Evolutionary conservation across 1,140 invertebrate species (phyloP), one percentile per base, ranked within the genome.

Genomic region (Aleiodes sp.): DNA sequence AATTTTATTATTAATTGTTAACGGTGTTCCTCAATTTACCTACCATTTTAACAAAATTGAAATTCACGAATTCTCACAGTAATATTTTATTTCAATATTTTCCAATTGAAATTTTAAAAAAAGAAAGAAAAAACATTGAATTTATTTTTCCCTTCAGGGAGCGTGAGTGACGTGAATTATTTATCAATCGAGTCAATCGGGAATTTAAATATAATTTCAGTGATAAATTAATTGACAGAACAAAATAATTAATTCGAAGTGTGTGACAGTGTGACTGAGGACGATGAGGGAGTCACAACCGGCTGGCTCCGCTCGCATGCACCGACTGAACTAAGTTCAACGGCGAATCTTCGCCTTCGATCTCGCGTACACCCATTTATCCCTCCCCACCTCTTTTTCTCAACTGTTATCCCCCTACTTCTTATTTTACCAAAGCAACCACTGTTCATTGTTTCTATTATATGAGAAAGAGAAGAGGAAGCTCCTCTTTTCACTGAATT

Each of bases 261-360:
- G 31, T 39, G 14, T 29, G 57, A 39, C 10, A 33, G 33, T 68
- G 37, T 31, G 37, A 31, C 10, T 43, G 37, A 63, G 35, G 43
- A 61, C 37, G 41, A 63, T n/a, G 60, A 52, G 43, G 59, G 67
- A 68, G 60, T 63, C 60, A 69, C 67, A 60, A 69, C 67, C 67
- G 67, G 41, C 67, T 69, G 46, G 31, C 67, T 69, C 59, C 60
- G 60, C 67, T 69, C 67, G 59, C 67, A 69, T 69, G 67, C 67
- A 69, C 67, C 67, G 60, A 69, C 67, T 69, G 59, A 69, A 69
- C 66, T 61, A 57, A 33, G 14, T 68, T 68, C 28, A 61, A 33
- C 65, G 26, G 56, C 66, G 57, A 68, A 61, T 68, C 66, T 28
- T 68, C 66, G 57, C 19, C 35, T 68, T 57, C 41, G 59, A 63